A percentile compares a stretch with the other conserved stretches of the same genome.
phyloP scores from a whole-genome alignment of 2,113 vertebrate genomes.

The Catharus fuscescens region DNA sequence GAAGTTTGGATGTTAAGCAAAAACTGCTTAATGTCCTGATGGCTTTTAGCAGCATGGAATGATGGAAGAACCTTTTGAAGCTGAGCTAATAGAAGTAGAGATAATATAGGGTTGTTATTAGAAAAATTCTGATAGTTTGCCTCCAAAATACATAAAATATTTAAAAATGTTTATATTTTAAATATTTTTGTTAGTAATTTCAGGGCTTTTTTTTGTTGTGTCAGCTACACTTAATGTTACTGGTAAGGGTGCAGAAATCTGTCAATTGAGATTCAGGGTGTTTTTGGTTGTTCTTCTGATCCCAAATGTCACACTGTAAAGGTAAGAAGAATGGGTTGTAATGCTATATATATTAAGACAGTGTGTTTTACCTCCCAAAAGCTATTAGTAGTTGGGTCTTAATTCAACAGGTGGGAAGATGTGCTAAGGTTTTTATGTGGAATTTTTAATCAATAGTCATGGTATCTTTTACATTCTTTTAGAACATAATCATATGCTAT shows the following conservation, averaged over 20 bases:
- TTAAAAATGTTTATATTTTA: not conserved
- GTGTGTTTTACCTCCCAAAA: not conserved
- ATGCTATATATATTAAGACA: not conserved
- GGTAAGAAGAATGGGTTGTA: not conserved
- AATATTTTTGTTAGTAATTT: not conserved
- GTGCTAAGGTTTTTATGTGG: not conserved
- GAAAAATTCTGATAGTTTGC: not conserved
- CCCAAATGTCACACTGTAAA: not conserved
- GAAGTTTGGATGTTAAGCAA: not conserved
- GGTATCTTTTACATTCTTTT: not conserved
- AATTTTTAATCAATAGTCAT: not conserved
- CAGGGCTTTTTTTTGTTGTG: not conserved
- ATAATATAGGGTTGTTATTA: not conserved
- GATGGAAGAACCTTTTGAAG: not conserved
- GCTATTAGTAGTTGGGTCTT: not conserved
- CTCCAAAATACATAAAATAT: not conserved
- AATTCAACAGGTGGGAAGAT: not conserved
- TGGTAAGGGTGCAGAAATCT: not conserved
- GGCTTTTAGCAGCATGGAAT: not conserved
- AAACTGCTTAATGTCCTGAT: not conserved
- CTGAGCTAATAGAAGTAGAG: not conserved
- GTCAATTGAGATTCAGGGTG: not conserved
- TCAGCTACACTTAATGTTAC: not conserved
- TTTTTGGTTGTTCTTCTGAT: not conserved
- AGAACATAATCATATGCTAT: not conserved